Evolutionary conservation across 2,888 invertebrate species (phyloP), one percentile per base, ranked within the genome.

Genomic region (Synergus itoensis): DNA sequence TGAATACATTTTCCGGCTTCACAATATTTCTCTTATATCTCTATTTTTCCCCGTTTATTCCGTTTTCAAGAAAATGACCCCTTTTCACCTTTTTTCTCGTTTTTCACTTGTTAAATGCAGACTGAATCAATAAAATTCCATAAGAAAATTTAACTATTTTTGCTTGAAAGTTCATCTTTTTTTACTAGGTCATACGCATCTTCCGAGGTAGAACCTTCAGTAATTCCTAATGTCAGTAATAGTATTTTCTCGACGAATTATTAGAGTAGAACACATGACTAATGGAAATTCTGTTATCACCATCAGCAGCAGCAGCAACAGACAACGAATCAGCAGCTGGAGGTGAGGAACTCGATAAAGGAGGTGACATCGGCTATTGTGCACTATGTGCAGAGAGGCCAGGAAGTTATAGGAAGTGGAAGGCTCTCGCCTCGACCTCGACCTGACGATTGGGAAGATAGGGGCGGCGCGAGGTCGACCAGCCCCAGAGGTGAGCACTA

Each of bases 311-410:
- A 88, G 43, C 88, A 89, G 43, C 89, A 89, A 82, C 90, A 90
- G 85, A 89, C 91, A 88, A 90, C 91, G 90, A 91, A 91, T 88
- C 92, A 92, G 85, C 91, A 91, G 85, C 88, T 90, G 86, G 92
- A 92, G 86, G 92, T 92, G 86, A 89, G 92, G 91, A 95, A 96
- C 83, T 97, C 97, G 80, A 98, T 98, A 91, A 97, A 97, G 92
- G 97, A 97, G 93, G 98, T 98, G 85, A 98, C 98, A 84, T 97
- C 97, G 86, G 98, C 98, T 73, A 98, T 98, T 88, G 98, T 97
- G 78, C 97, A 98, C 92, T 98, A 97, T 94, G 97, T 98, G 82
- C 93, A 93, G 84, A 93, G 92, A 87, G 93, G 92, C 85, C 93
- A 92, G 86, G 93, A 92, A 87, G 92, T 91, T 85, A 91, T 85